A percentile compares a stretch with the other conserved stretches of the same genome.
Conservation (phyloP, 1,140 invertebrate genomes). For the Berghia stephanieae region DNA sequence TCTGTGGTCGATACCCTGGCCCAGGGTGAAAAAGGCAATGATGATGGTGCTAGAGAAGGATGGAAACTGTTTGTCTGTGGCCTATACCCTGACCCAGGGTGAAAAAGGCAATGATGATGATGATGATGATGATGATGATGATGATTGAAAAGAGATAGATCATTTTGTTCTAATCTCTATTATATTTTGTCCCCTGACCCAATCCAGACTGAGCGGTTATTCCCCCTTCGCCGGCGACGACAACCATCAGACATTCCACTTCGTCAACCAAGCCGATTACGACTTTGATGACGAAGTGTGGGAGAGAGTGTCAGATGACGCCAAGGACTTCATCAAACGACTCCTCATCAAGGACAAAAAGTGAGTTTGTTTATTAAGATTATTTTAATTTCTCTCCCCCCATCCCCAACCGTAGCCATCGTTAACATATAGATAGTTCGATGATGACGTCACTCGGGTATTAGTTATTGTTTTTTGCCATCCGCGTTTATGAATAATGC, state of each 20-base stretch:
- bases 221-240: slow-evolving; percentile 98
- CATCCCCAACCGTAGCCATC: not conserved
- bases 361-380: slow-evolving; percentile 1
- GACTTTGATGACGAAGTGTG: slow-evolving; percentile 95
- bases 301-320: slow-evolving; percentile 91
- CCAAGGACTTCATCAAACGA: slow-evolving; percentile 95
- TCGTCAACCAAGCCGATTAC: slow-evolving; percentile 97
- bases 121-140: not conserved
- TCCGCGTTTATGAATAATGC: too few species aligned
- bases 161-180: not conserved
- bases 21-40: too few species aligned
- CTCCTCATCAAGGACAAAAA: slow-evolving; percentile 83
- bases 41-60: too few species aligned
- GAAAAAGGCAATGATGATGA: too few species aligned
- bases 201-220: slow-evolving; percentile 87
- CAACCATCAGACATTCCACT: slow-evolving; percentile 96
- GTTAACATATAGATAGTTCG: too few species aligned
- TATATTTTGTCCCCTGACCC: too few species aligned
- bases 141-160: not conserved
- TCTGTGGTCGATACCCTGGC: too few species aligned
- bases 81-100: too few species aligned
- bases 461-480: too few species aligned
- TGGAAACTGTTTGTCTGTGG: too few species aligned
- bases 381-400: not conserved
- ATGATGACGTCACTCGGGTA: too few species aligned